A percentile compares a stretch with the other conserved stretches of the same genome.
phyloP scores from a whole-genome alignment of 1,140 invertebrate genomes.

The Teleogryllus occipitalis region DNA sequence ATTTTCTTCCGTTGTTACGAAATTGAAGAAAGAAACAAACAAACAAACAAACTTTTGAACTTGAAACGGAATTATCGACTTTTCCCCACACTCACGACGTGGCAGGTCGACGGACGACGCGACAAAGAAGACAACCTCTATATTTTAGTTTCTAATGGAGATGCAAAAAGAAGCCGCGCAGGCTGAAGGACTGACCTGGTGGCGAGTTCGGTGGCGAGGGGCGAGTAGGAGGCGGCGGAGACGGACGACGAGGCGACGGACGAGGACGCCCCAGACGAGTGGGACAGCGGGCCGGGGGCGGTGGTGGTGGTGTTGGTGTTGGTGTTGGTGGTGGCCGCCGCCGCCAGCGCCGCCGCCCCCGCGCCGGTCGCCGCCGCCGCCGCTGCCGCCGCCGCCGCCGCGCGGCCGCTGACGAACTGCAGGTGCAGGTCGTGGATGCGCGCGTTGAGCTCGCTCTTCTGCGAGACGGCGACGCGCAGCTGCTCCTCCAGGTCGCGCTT shows the following conservation, averaged over 20 bases:
- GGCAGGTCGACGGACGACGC: too few species aligned
- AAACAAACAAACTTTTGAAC: too few species aligned
- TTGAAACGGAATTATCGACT: too few species aligned
- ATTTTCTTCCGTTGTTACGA: too few species aligned
- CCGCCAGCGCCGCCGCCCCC: too few species aligned
- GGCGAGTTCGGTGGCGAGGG: not conserved
- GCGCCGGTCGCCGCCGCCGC: too few species aligned
- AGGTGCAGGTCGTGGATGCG: constrained; percentile 38
- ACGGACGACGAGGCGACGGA: constrained; percentile 28
- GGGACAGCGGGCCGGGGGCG: constrained; percentile 15
- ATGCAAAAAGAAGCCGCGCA: too few species aligned
- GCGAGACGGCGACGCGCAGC: constrained; percentile 44
- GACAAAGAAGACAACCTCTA: too few species aligned
- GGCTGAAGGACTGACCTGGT: not conserved
- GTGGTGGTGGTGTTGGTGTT: not conserved
- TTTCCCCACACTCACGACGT: too few species aligned
- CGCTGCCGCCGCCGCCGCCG: too few species aligned
- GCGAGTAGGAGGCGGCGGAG: not conserved
- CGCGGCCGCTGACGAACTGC: constrained; percentile 34
- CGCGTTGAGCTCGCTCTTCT: constrained; percentile 42
- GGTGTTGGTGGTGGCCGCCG: constrained; percentile 28
- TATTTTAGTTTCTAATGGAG: too few species aligned
- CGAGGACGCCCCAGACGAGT: constrained; percentile 37
- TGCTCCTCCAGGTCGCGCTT: constrained; percentile 55
- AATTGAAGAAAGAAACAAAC: too few species aligned